phyloP scores from a whole-genome alignment of 2,797 vertebrate species.

The Lepilemur septentrionalis region DNA sequence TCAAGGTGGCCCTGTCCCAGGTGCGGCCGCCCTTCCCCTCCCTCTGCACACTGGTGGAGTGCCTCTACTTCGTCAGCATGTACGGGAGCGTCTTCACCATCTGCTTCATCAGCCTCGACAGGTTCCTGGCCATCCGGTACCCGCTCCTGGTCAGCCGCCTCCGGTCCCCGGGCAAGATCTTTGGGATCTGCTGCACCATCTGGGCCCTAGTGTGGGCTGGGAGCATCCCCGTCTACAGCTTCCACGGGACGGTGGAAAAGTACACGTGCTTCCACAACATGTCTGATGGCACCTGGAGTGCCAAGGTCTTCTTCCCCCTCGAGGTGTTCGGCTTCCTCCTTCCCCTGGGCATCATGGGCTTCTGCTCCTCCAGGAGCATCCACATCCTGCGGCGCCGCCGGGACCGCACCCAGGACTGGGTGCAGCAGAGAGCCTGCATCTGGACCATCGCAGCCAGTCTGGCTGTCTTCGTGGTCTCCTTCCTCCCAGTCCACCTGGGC shows the following conservation, averaged over 20 bases:
- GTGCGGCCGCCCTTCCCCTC: fast-evolving
- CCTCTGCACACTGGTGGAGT: slow-evolving; percentile 87
- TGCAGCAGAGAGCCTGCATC: slow-evolving; percentile 79
- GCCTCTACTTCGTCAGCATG: slow-evolving; percentile 91
- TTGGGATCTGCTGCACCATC: slow-evolving; percentile 83
- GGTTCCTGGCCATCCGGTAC: slow-evolving; percentile 90
- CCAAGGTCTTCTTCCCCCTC: slow-evolving; percentile 83
- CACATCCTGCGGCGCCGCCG: slow-evolving; percentile 79
- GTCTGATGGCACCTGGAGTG: slow-evolving; percentile 85
- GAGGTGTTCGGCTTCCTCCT: slow-evolving; percentile 92
- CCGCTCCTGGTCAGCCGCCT: slow-evolving; percentile 85
- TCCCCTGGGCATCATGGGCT: slow-evolving; percentile 86
- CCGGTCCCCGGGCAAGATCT: slow-evolving; percentile 86
- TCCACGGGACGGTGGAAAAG: fast-evolving
- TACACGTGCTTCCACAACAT: slow-evolving; percentile 90
- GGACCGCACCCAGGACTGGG: background rate
- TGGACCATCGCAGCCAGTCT: slow-evolving; percentile 90
- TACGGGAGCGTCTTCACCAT: slow-evolving; percentile 94
- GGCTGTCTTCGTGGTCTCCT: slow-evolving; percentile 91
- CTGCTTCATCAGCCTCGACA: slow-evolving; percentile 90
- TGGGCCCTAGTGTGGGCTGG: slow-evolving; percentile 86
- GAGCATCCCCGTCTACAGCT: slow-evolving; percentile 83
- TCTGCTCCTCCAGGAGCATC: slow-evolving; percentile 88
- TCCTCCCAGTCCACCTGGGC: slow-evolving; percentile 90
- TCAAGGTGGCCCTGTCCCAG: slow-evolving; percentile 87